phyloP scores from a whole-genome alignment of 2,113 vertebrate genomes.

The Arenaria interpres region DNA sequence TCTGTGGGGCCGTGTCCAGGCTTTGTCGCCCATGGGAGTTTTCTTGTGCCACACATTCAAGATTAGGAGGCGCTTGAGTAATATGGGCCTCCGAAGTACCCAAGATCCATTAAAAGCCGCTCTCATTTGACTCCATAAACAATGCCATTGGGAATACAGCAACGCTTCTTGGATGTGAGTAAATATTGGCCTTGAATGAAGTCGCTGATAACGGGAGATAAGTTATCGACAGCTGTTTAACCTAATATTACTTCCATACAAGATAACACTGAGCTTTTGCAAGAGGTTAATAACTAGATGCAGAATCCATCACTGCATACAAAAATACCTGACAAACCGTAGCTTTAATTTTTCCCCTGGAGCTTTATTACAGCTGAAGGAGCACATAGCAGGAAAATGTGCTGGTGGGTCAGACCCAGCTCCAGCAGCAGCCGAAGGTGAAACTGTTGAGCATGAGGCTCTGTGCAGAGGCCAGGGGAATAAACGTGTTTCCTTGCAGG shows the following conservation, averaged over 20 bases:
- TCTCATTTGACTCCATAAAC: background rate
- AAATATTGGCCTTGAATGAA: slow-evolving; percentile 17
- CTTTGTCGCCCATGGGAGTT: background rate
- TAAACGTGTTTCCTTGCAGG: background rate
- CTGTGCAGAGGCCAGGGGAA: background rate
- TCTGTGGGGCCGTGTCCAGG: fast-evolving
- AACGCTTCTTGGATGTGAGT: background rate
- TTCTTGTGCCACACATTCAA: background rate
- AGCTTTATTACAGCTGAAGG: background rate
- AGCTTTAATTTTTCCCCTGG: background rate
- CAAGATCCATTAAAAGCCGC: background rate
- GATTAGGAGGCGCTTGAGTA: background rate
- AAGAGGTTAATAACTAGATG: slow-evolving; percentile 21
- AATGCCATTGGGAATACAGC: background rate
- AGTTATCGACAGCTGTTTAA: slow-evolving; percentile 58
- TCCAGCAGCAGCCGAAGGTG: background rate
- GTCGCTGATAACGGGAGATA: background rate
- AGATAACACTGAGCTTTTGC: background rate
- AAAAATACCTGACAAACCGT: background rate
- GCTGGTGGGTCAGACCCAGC: background rate
- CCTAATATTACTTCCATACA: slow-evolving; percentile 20
- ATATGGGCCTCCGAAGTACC: background rate
- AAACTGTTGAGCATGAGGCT: background rate
- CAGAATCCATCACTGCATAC: slow-evolving; percentile 2
- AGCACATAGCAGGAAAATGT: background rate